A percentile compares a stretch with the other conserved stretches of the same genome.
These are phyloP conservation scores for Aphelinus certus DNA, from an alignment of 1,140 invertebrate species.

Conservation along the genomic window DNA sequence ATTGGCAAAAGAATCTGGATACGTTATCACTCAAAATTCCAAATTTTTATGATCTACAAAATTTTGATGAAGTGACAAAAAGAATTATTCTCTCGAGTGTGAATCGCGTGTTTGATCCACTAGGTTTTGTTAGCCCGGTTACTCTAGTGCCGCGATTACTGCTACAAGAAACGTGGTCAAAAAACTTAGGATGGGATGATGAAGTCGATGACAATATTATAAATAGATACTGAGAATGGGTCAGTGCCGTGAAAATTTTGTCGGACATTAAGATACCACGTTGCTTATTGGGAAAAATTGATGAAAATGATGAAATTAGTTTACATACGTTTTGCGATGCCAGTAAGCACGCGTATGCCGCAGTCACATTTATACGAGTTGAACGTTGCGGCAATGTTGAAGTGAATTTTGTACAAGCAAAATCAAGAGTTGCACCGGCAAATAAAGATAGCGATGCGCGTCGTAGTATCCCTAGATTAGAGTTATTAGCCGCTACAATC, in stretches of 20 bases:
- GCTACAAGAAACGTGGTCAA: not conserved
- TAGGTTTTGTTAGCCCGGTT: not conserved
- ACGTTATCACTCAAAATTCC: too few relatives aligned
- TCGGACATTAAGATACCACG: not conserved
- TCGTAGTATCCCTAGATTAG: not conserved
- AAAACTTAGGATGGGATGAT: too few relatives aligned
- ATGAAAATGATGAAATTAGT: not conserved
- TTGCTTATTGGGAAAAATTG: not conserved
- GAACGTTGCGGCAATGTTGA: not conserved
- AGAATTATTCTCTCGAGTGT: constrained; percentile 1
- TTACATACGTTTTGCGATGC: not conserved
- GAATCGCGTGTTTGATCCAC: not conserved
- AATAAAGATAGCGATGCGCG: too few relatives aligned
- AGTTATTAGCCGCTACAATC: not conserved
- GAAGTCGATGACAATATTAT: too few relatives aligned
- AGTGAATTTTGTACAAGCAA: not conserved
- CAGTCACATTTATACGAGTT: not conserved
- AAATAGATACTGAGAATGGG: too few relatives aligned
- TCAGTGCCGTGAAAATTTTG: too few relatives aligned
- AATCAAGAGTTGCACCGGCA: too few relatives aligned
- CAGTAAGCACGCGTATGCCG: too few relatives aligned
- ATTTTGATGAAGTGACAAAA: too few relatives aligned
- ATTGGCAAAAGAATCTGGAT: too few relatives aligned
- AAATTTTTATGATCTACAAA: too few relatives aligned
- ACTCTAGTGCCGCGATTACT: not conserved